These are phyloP conservation scores for Alca torda DNA, from an alignment of 2,797 vertebrate species.

Conservation along the genomic window DNA sequence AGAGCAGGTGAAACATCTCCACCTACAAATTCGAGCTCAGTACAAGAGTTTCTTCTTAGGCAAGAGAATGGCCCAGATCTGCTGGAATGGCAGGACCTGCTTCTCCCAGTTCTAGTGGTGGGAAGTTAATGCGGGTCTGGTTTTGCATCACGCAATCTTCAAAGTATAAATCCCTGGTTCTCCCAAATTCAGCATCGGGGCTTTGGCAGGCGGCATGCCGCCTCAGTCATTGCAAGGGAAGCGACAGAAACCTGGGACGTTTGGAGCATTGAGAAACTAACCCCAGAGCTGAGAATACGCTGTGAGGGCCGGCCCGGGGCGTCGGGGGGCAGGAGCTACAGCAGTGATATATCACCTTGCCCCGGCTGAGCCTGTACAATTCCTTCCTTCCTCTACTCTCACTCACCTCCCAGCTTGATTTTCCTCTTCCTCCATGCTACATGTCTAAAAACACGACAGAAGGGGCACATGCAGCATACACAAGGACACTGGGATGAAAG, in stretches of 20 bases:
- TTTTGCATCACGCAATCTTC: background rate
- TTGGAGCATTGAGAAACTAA: background rate
- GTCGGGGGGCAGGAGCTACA: background rate
- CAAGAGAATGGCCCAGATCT: background rate
- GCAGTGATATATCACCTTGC: background rate
- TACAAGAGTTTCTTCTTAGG: background rate
- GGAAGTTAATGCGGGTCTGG: background rate
- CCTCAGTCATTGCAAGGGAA: background rate
- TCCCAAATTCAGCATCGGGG: background rate
- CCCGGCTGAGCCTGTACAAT: background rate
- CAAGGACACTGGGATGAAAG: background rate
- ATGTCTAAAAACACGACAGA: background rate
- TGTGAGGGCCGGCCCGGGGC: background rate
- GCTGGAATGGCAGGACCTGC: background rate
- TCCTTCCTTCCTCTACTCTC: background rate
- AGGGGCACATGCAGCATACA: background rate
- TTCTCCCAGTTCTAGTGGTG: background rate
- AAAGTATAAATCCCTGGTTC: background rate
- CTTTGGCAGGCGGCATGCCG: background rate
- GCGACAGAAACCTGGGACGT: background rate
- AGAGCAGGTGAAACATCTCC: slow-evolving; percentile 59
- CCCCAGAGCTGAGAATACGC: background rate
- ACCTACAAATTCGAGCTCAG: slow-evolving; percentile 28
- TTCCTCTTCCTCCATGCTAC: background rate
- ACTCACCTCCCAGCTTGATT: background rate